Conservation (phyloP, 2,113 vertebrate species). For the Balaeniceps rex region DNA sequence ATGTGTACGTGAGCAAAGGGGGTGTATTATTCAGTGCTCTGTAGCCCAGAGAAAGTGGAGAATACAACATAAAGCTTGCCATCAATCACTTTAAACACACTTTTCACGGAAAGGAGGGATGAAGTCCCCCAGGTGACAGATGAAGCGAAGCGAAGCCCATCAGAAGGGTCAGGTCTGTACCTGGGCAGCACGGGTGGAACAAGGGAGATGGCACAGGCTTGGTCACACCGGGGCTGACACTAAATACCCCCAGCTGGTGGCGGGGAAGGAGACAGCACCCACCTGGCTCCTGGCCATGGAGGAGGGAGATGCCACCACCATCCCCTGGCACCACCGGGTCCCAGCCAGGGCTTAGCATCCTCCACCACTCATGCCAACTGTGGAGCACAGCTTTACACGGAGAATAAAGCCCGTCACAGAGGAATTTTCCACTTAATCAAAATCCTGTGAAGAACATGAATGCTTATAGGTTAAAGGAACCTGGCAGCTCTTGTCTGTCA, state of each 20-base stretch:
- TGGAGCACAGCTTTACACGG: background rate
- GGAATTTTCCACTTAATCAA: conserved; percentile 32
- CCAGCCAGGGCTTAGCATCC: background rate
- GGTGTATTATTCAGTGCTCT: background rate
- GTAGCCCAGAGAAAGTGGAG: background rate
- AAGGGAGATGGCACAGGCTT: background rate
- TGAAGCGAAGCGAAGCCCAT: rapidly evolving
- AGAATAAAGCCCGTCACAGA: background rate
- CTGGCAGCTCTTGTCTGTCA: conserved; percentile 62
- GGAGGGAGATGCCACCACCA: background rate
- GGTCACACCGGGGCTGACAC: background rate
- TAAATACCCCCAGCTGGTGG: rapidly evolving
- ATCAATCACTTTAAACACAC: rapidly evolving
- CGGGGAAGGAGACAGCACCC: background rate
- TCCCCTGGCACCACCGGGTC: background rate
- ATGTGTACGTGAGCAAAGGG: rapidly evolving
- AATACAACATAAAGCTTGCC: background rate
- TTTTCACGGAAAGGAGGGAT: background rate
- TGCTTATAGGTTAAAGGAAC: conserved; percentile 49
- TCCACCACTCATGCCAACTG: rapidly evolving
- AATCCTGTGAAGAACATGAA: background rate
- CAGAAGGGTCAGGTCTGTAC: background rate
- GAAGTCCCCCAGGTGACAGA: rapidly evolving
- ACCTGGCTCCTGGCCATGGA: background rate
- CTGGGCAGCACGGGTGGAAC: rapidly evolving